phyloP scores from a whole-genome alignment of 1,140 invertebrate genomes.

The Drosophila subobscura region DNA sequence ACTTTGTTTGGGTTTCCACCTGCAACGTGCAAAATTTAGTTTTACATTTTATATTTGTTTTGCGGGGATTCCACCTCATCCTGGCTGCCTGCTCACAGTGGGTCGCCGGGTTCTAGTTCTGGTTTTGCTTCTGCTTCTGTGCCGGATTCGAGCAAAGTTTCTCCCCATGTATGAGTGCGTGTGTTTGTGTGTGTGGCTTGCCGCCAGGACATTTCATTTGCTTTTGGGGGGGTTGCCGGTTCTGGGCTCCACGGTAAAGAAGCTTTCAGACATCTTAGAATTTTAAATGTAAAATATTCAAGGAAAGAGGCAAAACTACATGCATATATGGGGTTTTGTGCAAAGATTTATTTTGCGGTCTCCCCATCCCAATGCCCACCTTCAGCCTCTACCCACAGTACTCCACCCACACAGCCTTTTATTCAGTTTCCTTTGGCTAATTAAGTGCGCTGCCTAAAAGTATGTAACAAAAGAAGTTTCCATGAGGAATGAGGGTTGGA shows the following conservation, averaged over 20 bases:
- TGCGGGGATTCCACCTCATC: conserved; percentile 36
- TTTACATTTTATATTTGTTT: conserved; percentile 79
- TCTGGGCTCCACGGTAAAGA: conserved; percentile 57
- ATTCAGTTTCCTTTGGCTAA: conserved; percentile 41
- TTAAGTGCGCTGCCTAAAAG: conserved; percentile 65
- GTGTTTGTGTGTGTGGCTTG: too few species aligned
- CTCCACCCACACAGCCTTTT: neutral
- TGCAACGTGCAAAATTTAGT: conserved; percentile 76
- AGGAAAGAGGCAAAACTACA: conserved; percentile 60
- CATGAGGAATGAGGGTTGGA: conserved; percentile 1
- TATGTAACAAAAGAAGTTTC: conserved; percentile 73
- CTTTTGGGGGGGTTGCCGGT: too few species aligned
- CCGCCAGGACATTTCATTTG: conserved; percentile 5
- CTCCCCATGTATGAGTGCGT: too few species aligned
- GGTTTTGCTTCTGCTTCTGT: too few species aligned
- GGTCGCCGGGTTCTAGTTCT: neutral
- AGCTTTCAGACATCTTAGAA: conserved; percentile 72
- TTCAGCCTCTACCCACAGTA: neutral
- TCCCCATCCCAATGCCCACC: conserved; percentile 11
- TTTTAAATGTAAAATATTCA: conserved; percentile 78
- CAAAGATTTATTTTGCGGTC: conserved; percentile 77
- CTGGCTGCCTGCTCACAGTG: conserved; percentile 30
- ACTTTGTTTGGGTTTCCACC: conserved; percentile 43
- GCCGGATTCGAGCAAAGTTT: too few species aligned
- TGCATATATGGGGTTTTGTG: conserved; percentile 49